A percentile compares a stretch with the other conserved stretches of the same genome.
Evolutionary conservation across 2,797 vertebrate species (phyloP).

Genomic region (Hydrophis major): DNA sequence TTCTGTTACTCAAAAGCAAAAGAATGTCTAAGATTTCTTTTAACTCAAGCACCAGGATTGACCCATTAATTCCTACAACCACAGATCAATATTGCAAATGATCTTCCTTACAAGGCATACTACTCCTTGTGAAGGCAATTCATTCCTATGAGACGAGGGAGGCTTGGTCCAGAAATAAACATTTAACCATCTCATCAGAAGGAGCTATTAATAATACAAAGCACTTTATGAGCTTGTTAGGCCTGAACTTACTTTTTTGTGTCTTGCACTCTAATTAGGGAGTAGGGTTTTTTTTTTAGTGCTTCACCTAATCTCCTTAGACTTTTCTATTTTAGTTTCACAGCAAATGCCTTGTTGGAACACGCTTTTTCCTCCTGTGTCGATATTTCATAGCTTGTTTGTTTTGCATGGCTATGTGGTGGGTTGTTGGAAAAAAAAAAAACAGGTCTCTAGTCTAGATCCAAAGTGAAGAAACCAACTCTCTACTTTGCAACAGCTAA

Average conservation of each 20-base stretch:
- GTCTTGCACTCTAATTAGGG: conserved; percentile 29
- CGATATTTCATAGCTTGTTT: conserved; percentile 52
- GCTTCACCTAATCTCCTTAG: conserved; percentile 1
- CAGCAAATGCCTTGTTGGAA: conserved; percentile 27
- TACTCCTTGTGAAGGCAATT: conserved; percentile 22
- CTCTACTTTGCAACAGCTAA: conserved; percentile 11
- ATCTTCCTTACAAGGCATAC: not conserved
- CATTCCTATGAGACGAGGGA: not conserved
- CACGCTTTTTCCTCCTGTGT: not conserved
- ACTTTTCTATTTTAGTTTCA: not conserved
- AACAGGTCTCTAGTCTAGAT: not conserved
- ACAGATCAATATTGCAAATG: not conserved
- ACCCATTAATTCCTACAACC: not conserved
- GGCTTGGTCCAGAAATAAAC: conserved; percentile 18
- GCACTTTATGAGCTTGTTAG: conserved; percentile 28
- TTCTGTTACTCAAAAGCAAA: not conserved
- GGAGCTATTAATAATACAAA: conserved; percentile 60
- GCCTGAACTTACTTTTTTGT: conserved; percentile 1
- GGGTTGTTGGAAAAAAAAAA: conserved; percentile 1
- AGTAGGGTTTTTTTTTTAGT: conserved; percentile 34
- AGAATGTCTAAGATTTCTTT: not conserved
- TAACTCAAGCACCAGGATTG: not conserved
- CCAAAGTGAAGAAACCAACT: conserved; percentile 18
- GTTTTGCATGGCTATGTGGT: not conserved
- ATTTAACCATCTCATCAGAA: conserved; percentile 37